phyloP scores from a whole-genome alignment of 2,797 vertebrate species.

The Sarcoramphus papa region DNA sequence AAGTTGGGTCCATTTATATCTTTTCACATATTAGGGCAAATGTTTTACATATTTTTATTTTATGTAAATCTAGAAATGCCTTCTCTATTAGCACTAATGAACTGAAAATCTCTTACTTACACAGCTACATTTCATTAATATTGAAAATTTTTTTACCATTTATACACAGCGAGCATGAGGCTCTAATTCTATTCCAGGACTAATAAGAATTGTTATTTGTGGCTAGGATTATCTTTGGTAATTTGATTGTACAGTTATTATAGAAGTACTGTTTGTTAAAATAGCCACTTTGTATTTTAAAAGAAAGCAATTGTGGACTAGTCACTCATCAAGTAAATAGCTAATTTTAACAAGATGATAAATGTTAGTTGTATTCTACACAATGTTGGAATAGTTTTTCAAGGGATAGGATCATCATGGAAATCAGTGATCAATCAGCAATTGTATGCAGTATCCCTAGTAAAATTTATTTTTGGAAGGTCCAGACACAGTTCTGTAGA shows the following conservation, averaged over 20 bases:
- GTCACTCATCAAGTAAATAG: neutral
- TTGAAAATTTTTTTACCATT: neutral
- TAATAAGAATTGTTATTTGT: neutral
- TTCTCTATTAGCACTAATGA: neutral
- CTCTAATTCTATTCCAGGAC: neutral
- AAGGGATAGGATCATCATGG: neutral
- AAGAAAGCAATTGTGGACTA: neutral
- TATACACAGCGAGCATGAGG: neutral
- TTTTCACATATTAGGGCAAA: neutral
- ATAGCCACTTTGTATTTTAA: neutral
- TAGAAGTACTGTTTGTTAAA: neutral
- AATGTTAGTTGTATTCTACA: neutral
- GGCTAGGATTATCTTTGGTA: neutral
- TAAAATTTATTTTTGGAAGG: neutral
- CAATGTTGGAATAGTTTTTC: neutral
- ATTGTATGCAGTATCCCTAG: neutral
- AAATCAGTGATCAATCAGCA: neutral
- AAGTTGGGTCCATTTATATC: neutral
- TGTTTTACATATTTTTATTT: neutral
- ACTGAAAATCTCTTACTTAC: neutral
- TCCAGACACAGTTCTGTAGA: neutral
- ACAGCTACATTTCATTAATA: neutral
- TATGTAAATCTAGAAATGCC: neutral
- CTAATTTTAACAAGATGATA: neutral
- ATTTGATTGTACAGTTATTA: neutral